Evolutionary conservation across 1,140 invertebrate species (phyloP), one percentile per base, ranked within the genome.

Genomic region (Mya arenaria): DNA sequence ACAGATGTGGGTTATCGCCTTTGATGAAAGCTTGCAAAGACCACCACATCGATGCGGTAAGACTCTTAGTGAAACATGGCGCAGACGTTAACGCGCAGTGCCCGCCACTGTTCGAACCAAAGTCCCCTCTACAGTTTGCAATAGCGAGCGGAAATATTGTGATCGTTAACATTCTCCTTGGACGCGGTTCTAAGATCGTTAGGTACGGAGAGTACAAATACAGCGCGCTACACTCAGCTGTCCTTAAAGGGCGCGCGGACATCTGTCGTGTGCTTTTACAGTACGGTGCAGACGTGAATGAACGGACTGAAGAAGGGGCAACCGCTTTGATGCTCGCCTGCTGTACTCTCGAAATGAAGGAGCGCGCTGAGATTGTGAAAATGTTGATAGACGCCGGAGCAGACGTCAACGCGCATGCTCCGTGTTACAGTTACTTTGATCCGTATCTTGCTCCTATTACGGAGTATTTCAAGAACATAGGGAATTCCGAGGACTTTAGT

Each of bases 261-360:
- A 95, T 97, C 90, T 94, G 92, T 85, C 87, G 91, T 37, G 48
- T 93, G 32, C 77, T 94, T 10, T 83, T 94, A 23, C 87, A 92
- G 79, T 80, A 90, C 96, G 96, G 96, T 77, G 96, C 97, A 0
- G 94, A 97, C 86, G 82, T 86, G 28, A 85, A 90, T 44, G 90
- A 91, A 48, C 30, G 62, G 30, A 97, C 97, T 85, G 90, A 91
- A 36, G 95, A 96, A 8, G 95, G 95, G 15, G 96, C 97, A 8
- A 96, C 96, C 0, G 95, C 97, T 0, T 93, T 98, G 8, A 97
- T 98, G 92, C 96, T 98, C 6, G 97, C 96, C 0, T 97, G 96
- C 90, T 96, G 96, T 0, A 96, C 97, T 87, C 96, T 95, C 78
- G 81, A 73, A 6, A 96, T 97, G 65, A 94, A 94, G 1, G 96